Conservation (phyloP, 2,113 vertebrate genomes). For the Fukomys damarensis region DNA sequence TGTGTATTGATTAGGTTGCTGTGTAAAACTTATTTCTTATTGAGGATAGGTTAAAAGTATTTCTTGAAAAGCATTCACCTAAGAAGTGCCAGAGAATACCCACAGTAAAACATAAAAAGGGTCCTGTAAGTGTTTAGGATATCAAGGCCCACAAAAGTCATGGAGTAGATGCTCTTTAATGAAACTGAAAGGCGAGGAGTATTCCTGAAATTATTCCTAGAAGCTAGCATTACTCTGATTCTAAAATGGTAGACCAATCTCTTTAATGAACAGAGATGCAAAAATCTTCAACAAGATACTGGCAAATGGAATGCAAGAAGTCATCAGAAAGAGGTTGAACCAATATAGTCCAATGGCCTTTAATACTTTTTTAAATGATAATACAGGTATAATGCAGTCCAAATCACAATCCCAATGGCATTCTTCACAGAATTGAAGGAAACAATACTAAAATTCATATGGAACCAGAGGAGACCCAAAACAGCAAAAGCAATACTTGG, state of each 20-base stretch:
- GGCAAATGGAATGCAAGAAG: neutral
- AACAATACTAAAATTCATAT: neutral
- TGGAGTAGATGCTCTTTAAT: neutral
- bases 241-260: neutral
- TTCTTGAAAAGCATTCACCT: conserved; percentile 10
- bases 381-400: neutral
- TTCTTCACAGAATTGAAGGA: neutral
- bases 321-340: neutral
- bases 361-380: neutral
- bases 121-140: neutral
- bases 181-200: neutral
- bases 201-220: neutral
- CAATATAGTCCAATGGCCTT: neutral
- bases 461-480: neutral
- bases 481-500: neutral
- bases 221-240: neutral
- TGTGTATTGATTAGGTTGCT: neutral
- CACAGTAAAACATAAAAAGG: neutral
- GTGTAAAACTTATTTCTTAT: conserved; percentile 17
- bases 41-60: neutral
- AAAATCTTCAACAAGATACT: neutral
- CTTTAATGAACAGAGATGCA: neutral
- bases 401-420: neutral
- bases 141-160: neutral
- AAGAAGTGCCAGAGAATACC: neutral